phyloP scores from a whole-genome alignment of 2,888 invertebrate species.

The Mythimna lalbum region DNA sequence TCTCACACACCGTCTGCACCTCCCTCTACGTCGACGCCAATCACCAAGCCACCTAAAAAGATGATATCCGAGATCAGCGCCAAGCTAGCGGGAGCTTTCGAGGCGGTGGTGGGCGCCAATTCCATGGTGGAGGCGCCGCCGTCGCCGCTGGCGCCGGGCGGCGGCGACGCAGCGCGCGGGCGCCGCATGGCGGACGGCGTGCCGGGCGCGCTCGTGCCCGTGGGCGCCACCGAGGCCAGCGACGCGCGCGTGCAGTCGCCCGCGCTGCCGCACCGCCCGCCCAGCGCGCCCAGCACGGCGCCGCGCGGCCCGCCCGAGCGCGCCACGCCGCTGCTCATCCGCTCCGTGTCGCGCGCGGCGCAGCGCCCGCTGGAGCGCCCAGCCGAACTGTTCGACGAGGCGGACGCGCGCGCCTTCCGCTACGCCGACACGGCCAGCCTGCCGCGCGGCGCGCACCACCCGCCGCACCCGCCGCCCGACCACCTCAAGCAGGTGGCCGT shows the following conservation, averaged over 20 bases:
- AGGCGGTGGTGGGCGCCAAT: constrained; percentile 73
- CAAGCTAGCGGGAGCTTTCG: constrained; percentile 81
- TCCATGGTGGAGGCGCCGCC: constrained; percentile 43
- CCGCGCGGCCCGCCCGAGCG: constrained; percentile 78
- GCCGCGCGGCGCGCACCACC: constrained; percentile 88
- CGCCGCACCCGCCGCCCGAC: constrained; percentile 69
- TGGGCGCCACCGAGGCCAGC: constrained; percentile 83
- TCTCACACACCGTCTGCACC: constrained; percentile 54
- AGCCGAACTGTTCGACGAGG: constrained; percentile 64
- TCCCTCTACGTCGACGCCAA: constrained; percentile 72
- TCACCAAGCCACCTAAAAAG: constrained; percentile 85
- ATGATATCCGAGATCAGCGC: constrained; percentile 87
- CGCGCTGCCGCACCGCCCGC: constrained; percentile 85
- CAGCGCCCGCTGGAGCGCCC: constrained; percentile 63
- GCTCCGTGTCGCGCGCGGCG: constrained; percentile 71
- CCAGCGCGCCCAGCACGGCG: constrained; percentile 73
- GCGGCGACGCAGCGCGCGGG: constrained; percentile 56
- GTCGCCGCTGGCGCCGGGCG: constrained; percentile 71
- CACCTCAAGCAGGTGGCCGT: constrained; percentile 74
- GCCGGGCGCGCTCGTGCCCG: constrained; percentile 79
- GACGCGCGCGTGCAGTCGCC: constrained; percentile 87
- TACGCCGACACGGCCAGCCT: constrained; percentile 80
- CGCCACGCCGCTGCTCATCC: constrained; percentile 82
- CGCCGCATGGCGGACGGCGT: constrained; percentile 63
- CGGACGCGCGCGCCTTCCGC: constrained; percentile 53